Conservation (phyloP, 2,888 invertebrate species). For the Glaucopsyche alexis region DNA sequence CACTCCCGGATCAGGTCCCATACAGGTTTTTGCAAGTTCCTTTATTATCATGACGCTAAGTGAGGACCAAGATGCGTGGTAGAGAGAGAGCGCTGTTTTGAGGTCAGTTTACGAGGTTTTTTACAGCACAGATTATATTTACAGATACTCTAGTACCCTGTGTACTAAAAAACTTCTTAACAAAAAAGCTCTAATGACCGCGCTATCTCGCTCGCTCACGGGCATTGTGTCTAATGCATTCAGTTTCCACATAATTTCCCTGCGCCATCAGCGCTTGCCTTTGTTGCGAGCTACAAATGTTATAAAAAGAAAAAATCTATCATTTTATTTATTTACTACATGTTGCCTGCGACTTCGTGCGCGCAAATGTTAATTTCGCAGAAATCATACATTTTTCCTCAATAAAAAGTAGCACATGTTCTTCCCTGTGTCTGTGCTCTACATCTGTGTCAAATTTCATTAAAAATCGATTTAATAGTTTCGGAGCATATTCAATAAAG, state of each 20-base stretch:
- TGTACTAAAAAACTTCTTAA: not conserved
- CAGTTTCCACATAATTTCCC: constrained; percentile 26
- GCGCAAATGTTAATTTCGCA: no score
- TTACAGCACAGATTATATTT: no score
- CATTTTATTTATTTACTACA: not conserved
- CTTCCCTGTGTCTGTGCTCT: no score
- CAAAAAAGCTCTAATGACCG: constrained; percentile 19
- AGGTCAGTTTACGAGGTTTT: not conserved
- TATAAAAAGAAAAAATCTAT: not conserved
- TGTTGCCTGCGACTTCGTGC: no score
- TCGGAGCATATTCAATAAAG: no score
- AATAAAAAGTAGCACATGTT: no score
- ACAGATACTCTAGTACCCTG: not conserved
- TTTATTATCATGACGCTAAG: not conserved
- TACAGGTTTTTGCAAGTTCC: no score
- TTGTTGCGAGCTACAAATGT: not conserved
- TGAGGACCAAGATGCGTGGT: not conserved
- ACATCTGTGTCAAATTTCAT: no score
- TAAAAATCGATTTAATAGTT: no score
- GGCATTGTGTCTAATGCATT: constrained; percentile 23
- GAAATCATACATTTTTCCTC: no score
- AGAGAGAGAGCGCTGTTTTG: not conserved
- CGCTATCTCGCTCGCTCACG: not conserved
- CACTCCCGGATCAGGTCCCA: no score
- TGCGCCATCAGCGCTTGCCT: not conserved